phyloP scores from a whole-genome alignment of 1,140 invertebrate genomes.

The Hylyphantes graminicola region DNA sequence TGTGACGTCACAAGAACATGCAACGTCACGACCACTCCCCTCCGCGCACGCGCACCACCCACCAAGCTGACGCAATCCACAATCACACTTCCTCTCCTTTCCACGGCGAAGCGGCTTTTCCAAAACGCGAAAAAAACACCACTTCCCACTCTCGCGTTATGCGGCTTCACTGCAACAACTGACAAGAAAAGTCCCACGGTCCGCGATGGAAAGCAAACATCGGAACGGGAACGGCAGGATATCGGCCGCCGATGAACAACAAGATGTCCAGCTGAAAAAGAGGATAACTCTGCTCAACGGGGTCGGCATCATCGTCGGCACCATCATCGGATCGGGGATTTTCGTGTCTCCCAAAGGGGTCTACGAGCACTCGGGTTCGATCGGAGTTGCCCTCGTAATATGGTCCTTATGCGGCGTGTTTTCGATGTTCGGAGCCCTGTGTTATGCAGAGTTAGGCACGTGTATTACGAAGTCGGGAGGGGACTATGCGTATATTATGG shows the following conservation, averaged over 20 bases:
- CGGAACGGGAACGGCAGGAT: not conserved
- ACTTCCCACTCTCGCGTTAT: not conserved
- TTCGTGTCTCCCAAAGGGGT: slow-evolving; percentile 97
- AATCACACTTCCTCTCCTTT: slow-evolving; percentile 15
- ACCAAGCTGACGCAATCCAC: slow-evolving; percentile 17
- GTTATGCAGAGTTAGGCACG: slow-evolving; percentile 96
- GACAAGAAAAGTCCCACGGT: not conserved
- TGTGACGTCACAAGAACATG: slow-evolving; percentile 1
- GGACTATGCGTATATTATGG: slow-evolving; percentile 95
- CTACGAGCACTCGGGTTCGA: slow-evolving; percentile 85
- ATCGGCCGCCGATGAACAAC: not conserved
- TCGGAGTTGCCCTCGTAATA: slow-evolving; percentile 89
- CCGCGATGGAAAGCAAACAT: slow-evolving; percentile 18
- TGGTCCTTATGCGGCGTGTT: slow-evolving; percentile 91
- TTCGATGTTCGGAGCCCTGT: slow-evolving; percentile 90
- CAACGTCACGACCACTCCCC: slow-evolving; percentile 25
- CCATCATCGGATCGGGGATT: slow-evolving; percentile 92
- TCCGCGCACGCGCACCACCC: not conserved
- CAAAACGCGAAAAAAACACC: not conserved
- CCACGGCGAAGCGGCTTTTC: not conserved
- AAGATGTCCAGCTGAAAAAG: slow-evolving; percentile 75
- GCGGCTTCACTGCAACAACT: not conserved
- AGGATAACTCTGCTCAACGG: slow-evolving; percentile 89
- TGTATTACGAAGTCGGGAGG: slow-evolving; percentile 87
- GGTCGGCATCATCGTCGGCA: slow-evolving; percentile 90